Evolutionary conservation across 2,113 vertebrate genomes (phyloP).

Genomic region (Cyanistes caeruleus): DNA sequence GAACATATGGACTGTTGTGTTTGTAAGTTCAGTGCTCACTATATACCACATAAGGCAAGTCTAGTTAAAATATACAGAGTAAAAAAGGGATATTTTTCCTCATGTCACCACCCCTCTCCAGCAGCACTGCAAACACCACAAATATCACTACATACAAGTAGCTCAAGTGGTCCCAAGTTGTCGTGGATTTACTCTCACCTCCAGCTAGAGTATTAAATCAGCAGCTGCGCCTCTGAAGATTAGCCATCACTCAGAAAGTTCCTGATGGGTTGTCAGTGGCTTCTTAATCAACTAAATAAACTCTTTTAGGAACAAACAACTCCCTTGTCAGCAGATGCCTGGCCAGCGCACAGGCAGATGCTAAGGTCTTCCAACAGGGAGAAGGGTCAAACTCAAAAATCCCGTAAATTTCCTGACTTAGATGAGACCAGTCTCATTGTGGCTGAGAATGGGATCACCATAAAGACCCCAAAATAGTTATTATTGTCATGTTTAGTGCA

Average conservation of each 20-base stretch:
- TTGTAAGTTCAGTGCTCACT: not conserved
- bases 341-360: not conserved
- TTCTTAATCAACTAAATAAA: not conserved
- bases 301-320: not conserved
- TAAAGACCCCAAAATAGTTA: not conserved
- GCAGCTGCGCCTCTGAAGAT: not conserved
- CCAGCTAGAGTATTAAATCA: not conserved
- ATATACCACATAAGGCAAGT: not conserved
- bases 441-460: not conserved
- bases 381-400: not conserved
- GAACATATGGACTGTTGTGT: not conserved
- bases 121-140: not conserved
- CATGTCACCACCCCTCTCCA: not conserved
- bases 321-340: not conserved
- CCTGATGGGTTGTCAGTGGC: not conserved
- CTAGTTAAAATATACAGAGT: not conserved
- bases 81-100: not conserved
- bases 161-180: not conserved
- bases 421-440: not conserved
- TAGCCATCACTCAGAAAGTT: not conserved
- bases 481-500: not conserved
- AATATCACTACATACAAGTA: not conserved
- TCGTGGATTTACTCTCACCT: not conserved
- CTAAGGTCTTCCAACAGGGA: not conserved
- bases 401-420: not conserved